These are phyloP conservation scores for Melanostoma scalare DNA, from an alignment of 2,888 invertebrate genomes.

Conservation along the genomic window DNA sequence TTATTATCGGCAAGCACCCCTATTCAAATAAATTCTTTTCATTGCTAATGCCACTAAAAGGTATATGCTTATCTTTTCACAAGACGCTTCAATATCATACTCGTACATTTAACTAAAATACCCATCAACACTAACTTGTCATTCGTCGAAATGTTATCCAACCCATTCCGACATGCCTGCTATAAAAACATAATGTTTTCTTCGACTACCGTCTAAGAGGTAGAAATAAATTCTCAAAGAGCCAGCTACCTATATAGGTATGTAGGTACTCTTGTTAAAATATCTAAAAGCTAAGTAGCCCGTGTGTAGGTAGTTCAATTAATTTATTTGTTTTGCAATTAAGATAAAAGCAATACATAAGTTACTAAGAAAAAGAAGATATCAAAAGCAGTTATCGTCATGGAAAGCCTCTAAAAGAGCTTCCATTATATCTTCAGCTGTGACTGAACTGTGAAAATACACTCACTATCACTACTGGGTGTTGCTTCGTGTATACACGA, in stretches of 20 bases:
- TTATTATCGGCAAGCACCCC: too few species aligned
- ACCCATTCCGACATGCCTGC: neutral
- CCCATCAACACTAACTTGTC: neutral
- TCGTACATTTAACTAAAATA: neutral
- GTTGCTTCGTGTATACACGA: neutral
- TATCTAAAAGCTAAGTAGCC: constrained; percentile 15
- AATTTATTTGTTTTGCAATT: constrained; percentile 45
- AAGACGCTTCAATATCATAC: too few species aligned
- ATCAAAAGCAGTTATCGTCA: constrained; percentile 37
- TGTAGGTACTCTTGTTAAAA: constrained; percentile 21
- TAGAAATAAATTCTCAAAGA: constrained; percentile 26
- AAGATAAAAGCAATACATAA: constrained; percentile 29
- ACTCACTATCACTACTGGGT: constrained; percentile 16
- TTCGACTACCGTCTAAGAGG: constrained; percentile 24
- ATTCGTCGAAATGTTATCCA: neutral
- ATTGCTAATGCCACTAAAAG: too few species aligned
- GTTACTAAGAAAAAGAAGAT: constrained; percentile 19
- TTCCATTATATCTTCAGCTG: constrained; percentile 35
- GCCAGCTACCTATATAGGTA: neutral
- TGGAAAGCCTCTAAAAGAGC: constrained; percentile 22
- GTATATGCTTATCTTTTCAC: too few species aligned
- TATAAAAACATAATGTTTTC: neutral
- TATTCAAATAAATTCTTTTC: too few species aligned
- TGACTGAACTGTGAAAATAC: constrained; percentile 42
- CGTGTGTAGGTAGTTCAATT: constrained; percentile 31